Conservation (phyloP, 2,888 invertebrate genomes). For the Willowsia nigromaculata region DNA sequence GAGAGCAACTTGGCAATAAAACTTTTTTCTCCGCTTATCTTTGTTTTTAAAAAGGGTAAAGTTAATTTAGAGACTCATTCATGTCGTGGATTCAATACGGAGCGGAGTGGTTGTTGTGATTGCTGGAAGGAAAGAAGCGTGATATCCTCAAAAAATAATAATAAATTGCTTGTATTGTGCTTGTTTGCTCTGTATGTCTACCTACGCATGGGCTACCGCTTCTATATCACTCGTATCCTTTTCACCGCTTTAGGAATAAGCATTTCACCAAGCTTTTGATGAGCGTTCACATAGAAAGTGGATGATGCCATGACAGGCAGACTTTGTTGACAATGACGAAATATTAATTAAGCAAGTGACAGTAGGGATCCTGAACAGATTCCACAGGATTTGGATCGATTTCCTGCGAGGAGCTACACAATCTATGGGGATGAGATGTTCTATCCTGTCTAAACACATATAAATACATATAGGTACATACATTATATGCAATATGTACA, state of each 20-base stretch:
- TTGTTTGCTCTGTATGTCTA: neutral
- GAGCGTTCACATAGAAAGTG: neutral
- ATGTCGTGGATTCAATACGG: neutral
- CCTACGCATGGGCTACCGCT: no score
- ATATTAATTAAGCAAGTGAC: conserved; percentile 71
- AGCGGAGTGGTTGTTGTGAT: neutral
- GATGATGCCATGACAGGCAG: conserved; percentile 42
- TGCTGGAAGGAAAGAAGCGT: neutral
- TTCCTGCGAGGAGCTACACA: neutral
- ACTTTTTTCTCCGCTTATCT: conserved; percentile 42
- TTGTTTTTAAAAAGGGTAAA: conserved; percentile 23
- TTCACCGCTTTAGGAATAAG: neutral
- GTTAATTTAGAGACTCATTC: neutral
- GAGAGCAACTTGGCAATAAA: conserved; percentile 41
- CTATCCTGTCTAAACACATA: neutral
- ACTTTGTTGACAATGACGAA: conserved; percentile 66
- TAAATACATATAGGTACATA: neutral
- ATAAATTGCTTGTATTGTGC: neutral
- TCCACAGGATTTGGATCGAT: conserved; percentile 60
- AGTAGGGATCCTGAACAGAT: conserved; percentile 63
- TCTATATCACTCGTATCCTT: neutral
- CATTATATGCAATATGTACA: no score
- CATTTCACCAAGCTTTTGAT: neutral
- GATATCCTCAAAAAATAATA: conserved; percentile 6
- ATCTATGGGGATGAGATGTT: conserved; percentile 4